These are phyloP conservation scores for Cephalopholis sonnerati DNA, from an alignment of 2,113 vertebrate species.

Conservation along the genomic window DNA sequence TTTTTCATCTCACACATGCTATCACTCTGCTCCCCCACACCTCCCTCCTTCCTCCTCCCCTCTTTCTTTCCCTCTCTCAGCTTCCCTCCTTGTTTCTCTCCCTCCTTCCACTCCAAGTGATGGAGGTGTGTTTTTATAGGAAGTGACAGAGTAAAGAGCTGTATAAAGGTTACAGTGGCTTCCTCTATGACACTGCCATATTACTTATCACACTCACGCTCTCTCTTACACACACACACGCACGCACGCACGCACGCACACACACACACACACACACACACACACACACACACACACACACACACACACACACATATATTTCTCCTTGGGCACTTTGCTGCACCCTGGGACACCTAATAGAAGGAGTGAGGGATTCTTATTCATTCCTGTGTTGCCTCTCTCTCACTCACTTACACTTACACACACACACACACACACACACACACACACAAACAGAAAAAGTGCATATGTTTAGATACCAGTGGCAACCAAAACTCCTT, in stretches of 20 bases:
- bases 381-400: neutral
- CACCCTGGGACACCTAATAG: slow-evolving; percentile 55
- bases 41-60: neutral
- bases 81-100: slow-evolving; percentile 16
- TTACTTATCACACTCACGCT: slow-evolving; percentile 67
- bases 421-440: neutral
- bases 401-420: neutral
- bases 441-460: neutral
- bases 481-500: neutral
- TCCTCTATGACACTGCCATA: slow-evolving; percentile 76
- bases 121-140: slow-evolving; percentile 76
- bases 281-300: slow-evolving; percentile 10
- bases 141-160: slow-evolving; percentile 82
- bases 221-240: neutral
- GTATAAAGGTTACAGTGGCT: slow-evolving; percentile 81
- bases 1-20: neutral
- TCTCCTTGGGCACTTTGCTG: slow-evolving; percentile 49
- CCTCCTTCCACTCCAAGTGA: slow-evolving; percentile 61
- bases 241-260: slow-evolving; percentile 26
- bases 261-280: slow-evolving; percentile 15
- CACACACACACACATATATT: slow-evolving; percentile 12
- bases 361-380: slow-evolving; percentile 29
- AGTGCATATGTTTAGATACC: no score
- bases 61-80: slow-evolving; percentile 18
- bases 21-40: neutral